These are phyloP conservation scores for Zaprionus gabonicus DNA, from an alignment of 1,140 invertebrate species.

Conservation along the genomic window DNA sequence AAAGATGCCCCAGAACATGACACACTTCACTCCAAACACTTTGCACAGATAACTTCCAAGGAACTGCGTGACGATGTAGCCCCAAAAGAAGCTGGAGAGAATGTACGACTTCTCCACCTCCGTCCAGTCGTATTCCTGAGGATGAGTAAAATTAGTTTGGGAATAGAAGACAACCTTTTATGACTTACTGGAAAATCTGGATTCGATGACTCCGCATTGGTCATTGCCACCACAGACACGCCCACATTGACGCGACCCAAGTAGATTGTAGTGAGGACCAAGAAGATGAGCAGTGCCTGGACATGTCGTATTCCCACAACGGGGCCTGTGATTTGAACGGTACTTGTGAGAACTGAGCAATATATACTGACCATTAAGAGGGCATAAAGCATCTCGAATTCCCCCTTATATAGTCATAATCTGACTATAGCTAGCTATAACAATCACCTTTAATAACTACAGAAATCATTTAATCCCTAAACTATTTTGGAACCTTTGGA, in stretches of 20 bases:
- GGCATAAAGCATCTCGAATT: no score
- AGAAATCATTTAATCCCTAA: slow-evolving; percentile 17
- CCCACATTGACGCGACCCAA: slow-evolving; percentile 70
- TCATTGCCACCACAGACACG: slow-evolving; percentile 72
- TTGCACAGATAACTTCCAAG: slow-evolving; percentile 89
- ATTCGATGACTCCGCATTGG: slow-evolving; percentile 77
- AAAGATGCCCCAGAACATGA: slow-evolving; percentile 87
- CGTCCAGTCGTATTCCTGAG: slow-evolving; percentile 85
- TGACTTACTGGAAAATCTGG: slow-evolving; percentile 85
- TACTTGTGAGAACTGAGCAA: no score
- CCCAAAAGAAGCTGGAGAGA: slow-evolving; percentile 89
- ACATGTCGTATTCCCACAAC: slow-evolving; percentile 65
- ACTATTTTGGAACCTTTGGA: background rate
- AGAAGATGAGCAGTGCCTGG: slow-evolving; percentile 64
- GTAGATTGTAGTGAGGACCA: slow-evolving; percentile 57
- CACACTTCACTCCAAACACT: slow-evolving; percentile 87
- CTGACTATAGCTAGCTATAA: no score
- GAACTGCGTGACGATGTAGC: slow-evolving; percentile 86
- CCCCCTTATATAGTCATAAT: no score
- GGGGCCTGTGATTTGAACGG: slow-evolving; percentile 49
- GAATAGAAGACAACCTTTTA: no score
- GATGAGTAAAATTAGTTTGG: no score
- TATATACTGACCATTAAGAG: no score
- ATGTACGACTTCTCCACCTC: slow-evolving; percentile 85
- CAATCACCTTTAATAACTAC: slow-evolving; percentile 28